phyloP scores from a whole-genome alignment of 1,140 invertebrate genomes.

The Hyles euphorbiae region DNA sequence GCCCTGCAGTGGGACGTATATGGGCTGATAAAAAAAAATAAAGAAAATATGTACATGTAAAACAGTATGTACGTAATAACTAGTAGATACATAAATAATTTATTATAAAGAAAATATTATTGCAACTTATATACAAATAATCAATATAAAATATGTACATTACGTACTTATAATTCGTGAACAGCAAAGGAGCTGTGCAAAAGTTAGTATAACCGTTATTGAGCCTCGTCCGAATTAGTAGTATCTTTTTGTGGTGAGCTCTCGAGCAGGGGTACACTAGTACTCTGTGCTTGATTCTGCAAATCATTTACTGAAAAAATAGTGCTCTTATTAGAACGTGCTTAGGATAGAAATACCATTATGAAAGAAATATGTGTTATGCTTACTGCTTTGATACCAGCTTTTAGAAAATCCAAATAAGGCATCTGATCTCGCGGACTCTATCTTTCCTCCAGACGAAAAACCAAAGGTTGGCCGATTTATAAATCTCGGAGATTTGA shows the following conservation, averaged over 20 bases:
- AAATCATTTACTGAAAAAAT: conserved; percentile 76
- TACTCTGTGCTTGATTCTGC: conserved; percentile 38
- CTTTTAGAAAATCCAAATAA: conserved; percentile 60
- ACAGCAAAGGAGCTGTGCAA: too few species aligned
- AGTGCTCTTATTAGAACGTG: conserved; percentile 10
- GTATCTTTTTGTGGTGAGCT: conserved; percentile 30
- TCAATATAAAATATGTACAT: too few species aligned
- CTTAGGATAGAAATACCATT: conserved; percentile 3
- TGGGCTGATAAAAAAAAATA: too few species aligned
- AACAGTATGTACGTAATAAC: too few species aligned
- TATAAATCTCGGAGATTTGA: conserved; percentile 78
- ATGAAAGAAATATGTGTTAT: conserved; percentile 8
- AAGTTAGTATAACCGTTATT: not conserved
- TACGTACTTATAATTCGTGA: too few species aligned
- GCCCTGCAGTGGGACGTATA: too few species aligned
- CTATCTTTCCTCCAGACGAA: conserved; percentile 45
- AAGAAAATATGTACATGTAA: too few species aligned
- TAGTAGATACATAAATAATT: too few species aligned
- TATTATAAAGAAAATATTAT: too few species aligned
- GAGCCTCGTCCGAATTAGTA: conserved; percentile 21
- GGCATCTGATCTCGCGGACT: conserved; percentile 51
- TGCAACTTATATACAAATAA: too few species aligned
- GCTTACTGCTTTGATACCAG: conserved; percentile 77
- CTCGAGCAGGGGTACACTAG: conserved; percentile 32
- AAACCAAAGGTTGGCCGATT: conserved; percentile 75